phyloP scores from a whole-genome alignment of 2,797 vertebrate species.

The Chelmon rostratus region DNA sequence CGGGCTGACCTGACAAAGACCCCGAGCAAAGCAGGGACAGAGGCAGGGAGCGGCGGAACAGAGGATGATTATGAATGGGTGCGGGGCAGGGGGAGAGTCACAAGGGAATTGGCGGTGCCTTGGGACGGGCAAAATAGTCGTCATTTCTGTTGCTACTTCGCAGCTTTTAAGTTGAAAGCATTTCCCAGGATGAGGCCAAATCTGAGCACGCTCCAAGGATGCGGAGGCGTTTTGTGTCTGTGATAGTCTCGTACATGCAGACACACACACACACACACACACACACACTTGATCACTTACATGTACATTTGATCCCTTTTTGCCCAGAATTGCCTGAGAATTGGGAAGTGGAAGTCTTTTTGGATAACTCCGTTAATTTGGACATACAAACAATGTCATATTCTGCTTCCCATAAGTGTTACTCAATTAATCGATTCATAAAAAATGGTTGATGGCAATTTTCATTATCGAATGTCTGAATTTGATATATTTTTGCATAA shows the following conservation, averaged over 20 bases:
- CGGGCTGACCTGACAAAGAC: constrained; percentile 70
- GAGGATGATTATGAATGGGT: constrained; percentile 56
- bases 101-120: constrained; percentile 61
- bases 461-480: neutral
- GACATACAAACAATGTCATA: neutral
- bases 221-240: constrained; percentile 23
- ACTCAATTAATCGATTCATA: neutral
- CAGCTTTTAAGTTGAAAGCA: constrained; percentile 44
- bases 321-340: too few species aligned
- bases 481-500: neutral
- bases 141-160: constrained; percentile 32
- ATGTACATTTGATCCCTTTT: neutral
- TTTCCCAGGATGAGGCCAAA: constrained; percentile 26
- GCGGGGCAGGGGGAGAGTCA: constrained; percentile 20
- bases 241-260: neutral
- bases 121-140: constrained; percentile 47
- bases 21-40: constrained; percentile 45
- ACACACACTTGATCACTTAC: neutral
- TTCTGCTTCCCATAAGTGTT: neutral
- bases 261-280: neutral
- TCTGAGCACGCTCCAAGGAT: constrained; percentile 11
- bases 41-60: constrained; percentile 45
- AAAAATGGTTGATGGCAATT: neutral
- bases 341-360: neutral
- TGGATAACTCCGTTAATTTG: neutral